A percentile compares a stretch with the other conserved stretches of the same genome.
Conservation (phyloP, 2,888 invertebrate species). For the Cheilosia vernalis region DNA sequence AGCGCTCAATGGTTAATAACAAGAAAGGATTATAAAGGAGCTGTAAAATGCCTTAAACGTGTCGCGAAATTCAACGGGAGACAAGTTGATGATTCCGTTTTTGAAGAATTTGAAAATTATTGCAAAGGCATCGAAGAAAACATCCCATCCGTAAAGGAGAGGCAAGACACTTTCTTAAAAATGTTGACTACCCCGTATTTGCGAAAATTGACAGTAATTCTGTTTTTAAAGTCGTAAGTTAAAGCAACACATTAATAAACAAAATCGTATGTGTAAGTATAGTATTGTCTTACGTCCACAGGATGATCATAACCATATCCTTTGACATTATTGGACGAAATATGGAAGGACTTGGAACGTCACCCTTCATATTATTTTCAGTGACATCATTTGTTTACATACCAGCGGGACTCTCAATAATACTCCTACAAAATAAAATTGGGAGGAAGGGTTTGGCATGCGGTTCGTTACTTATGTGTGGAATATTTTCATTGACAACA, state of each 20-base stretch:
- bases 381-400: constrained; percentile 85
- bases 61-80: constrained; percentile 85
- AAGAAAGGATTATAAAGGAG: constrained; percentile 84
- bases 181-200: constrained; percentile 85
- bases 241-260: no score
- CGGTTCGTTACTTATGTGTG: constrained; percentile 84
- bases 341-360: constrained; percentile 85
- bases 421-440: constrained; percentile 81
- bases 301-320: constrained; percentile 85
- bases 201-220: constrained; percentile 84
- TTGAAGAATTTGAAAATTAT: constrained; percentile 82
- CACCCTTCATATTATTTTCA: constrained; percentile 85
- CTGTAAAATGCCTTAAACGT: constrained; percentile 84
- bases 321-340: constrained; percentile 86
- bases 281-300: constrained; percentile 75
- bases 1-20: constrained; percentile 86
- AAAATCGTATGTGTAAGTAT: no score
- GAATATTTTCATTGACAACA: constrained; percentile 84
- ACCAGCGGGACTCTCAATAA: constrained; percentile 83
- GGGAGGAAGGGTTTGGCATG: constrained; percentile 85
- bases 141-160: constrained; percentile 70
- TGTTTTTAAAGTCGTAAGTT: constrained; percentile 86
- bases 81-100: constrained; percentile 81
- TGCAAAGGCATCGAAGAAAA: constrained; percentile 78
- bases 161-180: constrained; percentile 83